phyloP scores from a whole-genome alignment of 2,113 vertebrate genomes.

The Cyanistes caeruleus region DNA sequence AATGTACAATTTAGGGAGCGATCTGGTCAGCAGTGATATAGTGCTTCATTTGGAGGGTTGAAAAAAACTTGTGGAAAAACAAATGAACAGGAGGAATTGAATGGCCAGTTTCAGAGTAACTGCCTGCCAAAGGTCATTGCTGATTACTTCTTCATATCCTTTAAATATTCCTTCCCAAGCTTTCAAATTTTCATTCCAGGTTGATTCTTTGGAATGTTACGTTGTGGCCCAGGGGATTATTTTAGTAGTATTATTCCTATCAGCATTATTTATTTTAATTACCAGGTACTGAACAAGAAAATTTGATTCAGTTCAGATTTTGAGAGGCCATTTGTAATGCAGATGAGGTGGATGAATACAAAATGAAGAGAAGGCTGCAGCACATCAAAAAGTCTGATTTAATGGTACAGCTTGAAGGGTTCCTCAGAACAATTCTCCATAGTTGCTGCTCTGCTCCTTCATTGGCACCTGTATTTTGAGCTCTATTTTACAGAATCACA shows the following conservation, averaged over 20 bases:
- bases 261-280: constrained; percentile 36
- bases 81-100: background rate
- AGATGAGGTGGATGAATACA: background rate
- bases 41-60: background rate
- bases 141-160: background rate
- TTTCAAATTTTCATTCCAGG: constrained; percentile 18
- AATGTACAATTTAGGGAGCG: background rate
- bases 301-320: constrained; percentile 3
- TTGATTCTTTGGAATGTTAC: background rate
- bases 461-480: background rate
- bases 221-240: background rate
- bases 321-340: background rate
- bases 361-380: background rate
- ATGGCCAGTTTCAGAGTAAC: background rate
- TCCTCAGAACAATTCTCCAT: background rate
- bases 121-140: background rate
- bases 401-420: background rate
- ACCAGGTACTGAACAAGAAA: constrained; percentile 11
- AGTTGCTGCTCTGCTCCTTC: background rate
- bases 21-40: background rate
- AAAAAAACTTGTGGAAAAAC: background rate
- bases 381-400: background rate
- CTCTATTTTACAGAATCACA: background rate
- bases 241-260: constrained; percentile 25
- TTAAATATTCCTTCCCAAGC: background rate